These are phyloP conservation scores for Peromyscus californicus DNA, from an alignment of 2,113 vertebrate species.

Conservation along the genomic window DNA sequence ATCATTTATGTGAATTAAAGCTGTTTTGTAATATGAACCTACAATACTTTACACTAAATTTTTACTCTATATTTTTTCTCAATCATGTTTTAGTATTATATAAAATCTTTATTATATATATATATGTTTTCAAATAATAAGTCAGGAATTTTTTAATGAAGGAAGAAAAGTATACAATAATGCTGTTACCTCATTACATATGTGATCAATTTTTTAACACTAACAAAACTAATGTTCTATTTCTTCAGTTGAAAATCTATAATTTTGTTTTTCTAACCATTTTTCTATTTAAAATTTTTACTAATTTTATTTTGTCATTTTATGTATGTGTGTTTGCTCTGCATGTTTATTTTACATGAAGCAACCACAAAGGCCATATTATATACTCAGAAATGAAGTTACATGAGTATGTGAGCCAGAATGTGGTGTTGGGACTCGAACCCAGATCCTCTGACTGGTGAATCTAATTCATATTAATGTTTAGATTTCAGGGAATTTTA, in stretches of 20 bases:
- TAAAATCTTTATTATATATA: not conserved
- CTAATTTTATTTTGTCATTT: not conserved
- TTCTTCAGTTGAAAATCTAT: not conserved
- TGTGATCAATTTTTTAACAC: not conserved
- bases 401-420: not conserved
- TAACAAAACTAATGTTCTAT: not conserved
- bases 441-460: too few relatives aligned
- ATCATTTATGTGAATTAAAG: not conserved
- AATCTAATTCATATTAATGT: too few relatives aligned
- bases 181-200: not conserved
- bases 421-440: not conserved
- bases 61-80: not conserved
- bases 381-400: not conserved
- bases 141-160: not conserved
- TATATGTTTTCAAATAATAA: not conserved
- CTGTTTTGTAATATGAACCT: not conserved
- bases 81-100: not conserved
- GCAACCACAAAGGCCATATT: not conserved
- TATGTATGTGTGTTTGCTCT: not conserved
- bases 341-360: not conserved
- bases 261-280: not conserved
- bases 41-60: not conserved
- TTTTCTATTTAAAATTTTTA: not conserved
- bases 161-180: not conserved
- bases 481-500: too few relatives aligned